Evolutionary conservation across 2,113 vertebrate genomes (phyloP).

Genomic region (Perccottus glenii): DNA sequence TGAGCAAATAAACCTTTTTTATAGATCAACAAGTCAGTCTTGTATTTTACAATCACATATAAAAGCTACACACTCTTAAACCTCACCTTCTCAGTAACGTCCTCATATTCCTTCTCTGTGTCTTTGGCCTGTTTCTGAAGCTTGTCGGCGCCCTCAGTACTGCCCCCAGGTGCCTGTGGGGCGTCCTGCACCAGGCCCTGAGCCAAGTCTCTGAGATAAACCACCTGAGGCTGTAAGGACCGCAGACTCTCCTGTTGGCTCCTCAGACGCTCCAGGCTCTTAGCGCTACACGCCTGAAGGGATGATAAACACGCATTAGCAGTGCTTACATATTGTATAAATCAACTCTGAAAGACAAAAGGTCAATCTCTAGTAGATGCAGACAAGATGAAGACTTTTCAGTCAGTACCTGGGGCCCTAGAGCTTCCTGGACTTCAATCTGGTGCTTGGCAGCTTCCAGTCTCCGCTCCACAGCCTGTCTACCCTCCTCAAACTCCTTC

Average conservation of each 20-base stretch:
- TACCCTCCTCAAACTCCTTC: constrained; percentile 94
- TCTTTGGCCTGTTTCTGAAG: constrained; percentile 82
- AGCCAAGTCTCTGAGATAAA: constrained; percentile 91
- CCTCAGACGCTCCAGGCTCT: constrained; percentile 93
- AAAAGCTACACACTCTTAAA: neutral
- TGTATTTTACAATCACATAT: neutral
- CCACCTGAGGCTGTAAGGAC: constrained; percentile 88
- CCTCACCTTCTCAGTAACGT: constrained; percentile 85
- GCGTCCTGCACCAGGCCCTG: constrained; percentile 90
- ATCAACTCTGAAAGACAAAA: neutral
- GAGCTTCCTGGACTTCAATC: constrained; percentile 93
- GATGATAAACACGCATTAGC: neutral
- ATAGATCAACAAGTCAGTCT: neutral
- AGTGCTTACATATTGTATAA: neutral
- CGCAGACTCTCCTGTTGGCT: constrained; percentile 89
- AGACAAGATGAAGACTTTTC: neutral
- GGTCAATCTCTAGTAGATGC: too few relatives aligned
- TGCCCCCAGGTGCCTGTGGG: constrained; percentile 75
- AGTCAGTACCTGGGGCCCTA: constrained; percentile 84
- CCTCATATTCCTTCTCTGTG: constrained; percentile 85
- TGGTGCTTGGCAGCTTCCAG: constrained; percentile 93
- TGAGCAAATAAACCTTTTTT: neutral
- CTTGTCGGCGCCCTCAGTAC: constrained; percentile 81
- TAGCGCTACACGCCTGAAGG: constrained; percentile 91
- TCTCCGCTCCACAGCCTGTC: constrained; percentile 91